Base-by-base conservation (phyloP, 1,140 invertebrate genomes). In the Rhyzopertha dominica region DNA sequence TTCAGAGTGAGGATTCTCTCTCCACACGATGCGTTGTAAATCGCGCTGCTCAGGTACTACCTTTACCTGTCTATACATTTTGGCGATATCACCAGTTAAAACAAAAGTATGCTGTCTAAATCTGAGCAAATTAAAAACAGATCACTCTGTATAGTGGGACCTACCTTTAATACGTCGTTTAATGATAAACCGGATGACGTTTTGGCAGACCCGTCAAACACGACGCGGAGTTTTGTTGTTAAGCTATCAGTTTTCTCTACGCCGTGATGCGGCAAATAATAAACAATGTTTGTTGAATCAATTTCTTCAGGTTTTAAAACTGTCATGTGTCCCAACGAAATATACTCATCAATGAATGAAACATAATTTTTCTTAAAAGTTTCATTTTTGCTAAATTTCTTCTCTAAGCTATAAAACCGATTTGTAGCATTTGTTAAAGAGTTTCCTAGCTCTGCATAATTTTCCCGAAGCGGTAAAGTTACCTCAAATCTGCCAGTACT, bases 241-340 rank as follows among this genome's bases (percentile, higher is more conserved):
- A 31, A 43, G 16, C 49, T 54, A 1, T 57, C 36, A 22, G 58
- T 54, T 9, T 56, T 54, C 1, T 67, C 16, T 0, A 74, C 65
- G 1, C 49, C 51, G 31, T 70, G 69, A 56, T 74, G 71, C 2
- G 70, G 67, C 5, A 73, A 39, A 53, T 69, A 73, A 41, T 50
- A 59, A 29, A 43, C 29, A 8, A 40, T 32, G 4, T 14, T 26
- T 25, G 34, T 26, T 3, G 46, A 18, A 3, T 17, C 17, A 13
- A 42, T 35, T 20, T 50, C 46, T 17, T 13, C 23, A 26, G 26
- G 25, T n/a, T n/a, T 23, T 20, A 36, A 17, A 24, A 39, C 22
- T 31, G 42, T 45, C 62, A 70, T 67, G 44, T 70, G 67, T 19
- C 60, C 62, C 4, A 71, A 26, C 0, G 38, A n/a, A 17, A 62